These are phyloP conservation scores for Lycorma delicatula DNA, from an alignment of 1,140 invertebrate genomes.

Conservation along the genomic window DNA sequence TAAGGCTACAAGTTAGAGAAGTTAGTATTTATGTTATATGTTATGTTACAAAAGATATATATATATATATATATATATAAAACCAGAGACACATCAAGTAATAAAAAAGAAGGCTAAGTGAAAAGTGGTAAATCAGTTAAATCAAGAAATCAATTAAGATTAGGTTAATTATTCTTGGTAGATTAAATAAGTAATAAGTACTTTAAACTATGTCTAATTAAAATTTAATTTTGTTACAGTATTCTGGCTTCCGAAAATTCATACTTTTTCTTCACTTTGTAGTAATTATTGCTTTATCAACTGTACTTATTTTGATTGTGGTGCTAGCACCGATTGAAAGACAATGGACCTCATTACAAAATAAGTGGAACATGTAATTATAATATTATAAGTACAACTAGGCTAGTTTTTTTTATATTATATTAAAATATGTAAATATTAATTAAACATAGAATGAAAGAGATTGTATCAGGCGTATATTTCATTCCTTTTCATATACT, in stretches of 20 bases:
- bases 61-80: background rate
- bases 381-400: too few species aligned
- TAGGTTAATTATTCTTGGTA: background rate
- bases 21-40: too few species aligned
- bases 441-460: too few species aligned
- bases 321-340: conserved; percentile 64
- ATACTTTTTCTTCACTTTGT: conserved; percentile 64
- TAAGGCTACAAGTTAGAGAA: too few species aligned
- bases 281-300: conserved; percentile 50
- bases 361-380: too few species aligned
- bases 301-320: conserved; percentile 59
- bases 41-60: background rate
- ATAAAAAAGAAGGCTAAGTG: background rate
- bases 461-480: too few species aligned
- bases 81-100: background rate
- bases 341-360: background rate
- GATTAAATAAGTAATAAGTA: background rate
- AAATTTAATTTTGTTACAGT: conserved; percentile 45
- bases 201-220: background rate
- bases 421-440: too few species aligned
- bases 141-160: background rate
- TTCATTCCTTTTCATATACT: too few species aligned
- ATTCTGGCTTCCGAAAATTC: conserved; percentile 59
- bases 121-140: background rate
- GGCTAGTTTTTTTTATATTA: too few species aligned